A percentile compares a stretch with the other conserved stretches of the same genome.
phyloP scores from a whole-genome alignment of 92 coral and sea anemone species.

The Palythoa grandiflora region DNA sequence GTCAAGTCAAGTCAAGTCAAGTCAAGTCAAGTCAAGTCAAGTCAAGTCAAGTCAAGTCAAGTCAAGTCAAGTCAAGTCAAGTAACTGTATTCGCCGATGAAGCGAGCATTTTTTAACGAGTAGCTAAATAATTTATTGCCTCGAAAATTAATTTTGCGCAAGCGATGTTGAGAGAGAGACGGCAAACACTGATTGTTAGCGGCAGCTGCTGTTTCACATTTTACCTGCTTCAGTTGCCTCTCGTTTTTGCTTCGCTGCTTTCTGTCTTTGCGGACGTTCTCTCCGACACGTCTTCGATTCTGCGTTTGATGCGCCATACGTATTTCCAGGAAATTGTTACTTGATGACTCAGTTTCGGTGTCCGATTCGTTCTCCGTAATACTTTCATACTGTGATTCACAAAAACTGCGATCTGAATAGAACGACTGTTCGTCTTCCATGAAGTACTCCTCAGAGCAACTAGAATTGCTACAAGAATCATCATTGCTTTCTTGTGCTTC shows the following conservation, averaged over 20 bases:
- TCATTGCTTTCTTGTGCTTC: background rate
- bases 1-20: no score
- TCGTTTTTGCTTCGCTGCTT: background rate
- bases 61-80: background rate
- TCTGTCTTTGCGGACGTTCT: background rate
- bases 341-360: background rate
- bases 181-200: background rate
- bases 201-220: background rate
- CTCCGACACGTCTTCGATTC: constrained; percentile 7
- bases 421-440: background rate
- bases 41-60: no score
- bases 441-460: background rate
- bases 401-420: background rate
- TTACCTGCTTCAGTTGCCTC: background rate
- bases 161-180: background rate
- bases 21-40: no score
- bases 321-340: constrained; percentile 9
- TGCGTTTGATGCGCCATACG: constrained; percentile 6
- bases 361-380: background rate
- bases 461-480: background rate
- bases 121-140: no score
- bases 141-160: background rate
- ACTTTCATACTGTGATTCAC: background rate
- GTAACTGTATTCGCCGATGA: no score
- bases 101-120: no score